Evolutionary conservation across 2,797 vertebrate species (phyloP), one percentile per base, ranked within the genome.

Genomic region (Lacerta bilineata): DNA sequence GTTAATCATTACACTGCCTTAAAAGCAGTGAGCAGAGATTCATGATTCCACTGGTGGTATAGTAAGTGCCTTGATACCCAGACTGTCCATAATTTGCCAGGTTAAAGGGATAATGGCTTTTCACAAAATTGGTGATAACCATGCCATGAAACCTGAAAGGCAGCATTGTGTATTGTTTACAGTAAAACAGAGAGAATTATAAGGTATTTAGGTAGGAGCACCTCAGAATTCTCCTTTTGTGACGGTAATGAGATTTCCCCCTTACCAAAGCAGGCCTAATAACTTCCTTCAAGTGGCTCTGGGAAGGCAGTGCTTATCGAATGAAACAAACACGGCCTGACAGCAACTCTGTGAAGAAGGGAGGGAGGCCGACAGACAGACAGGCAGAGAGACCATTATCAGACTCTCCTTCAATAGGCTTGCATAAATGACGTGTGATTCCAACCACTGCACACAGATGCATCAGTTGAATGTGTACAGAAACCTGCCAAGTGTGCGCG

Each of bases 221-320:
- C 93, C 92, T 92, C 94, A 92, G 93, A 92, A 94, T 88, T 93
- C 92, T 95, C 92, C 93, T 93, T 93, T 95, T 93, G 91, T 95
- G 93, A 93, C 74, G 89, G 94, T 95, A 95, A 95, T 95, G 94
- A 96, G 95, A 94, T 93, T 96, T 94, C 87, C 90, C 90, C 91
- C 64, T 1, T 92, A 89, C 94, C 92, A 91, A 94, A 94, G 91
- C 84, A 1, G 89, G 55, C 29, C 87, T 94, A 95, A 95, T 96
- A 94, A 94, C 91, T 95, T 93, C 83, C 78, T 87, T 93, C 43
- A 8, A 80, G 75, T 23, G 87, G 82, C 90, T 93, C 25, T 90
- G 43, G 89, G 75, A 27, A 94, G 91, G 89, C 78, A 2, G 3
- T 29, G 87, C 92, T 88, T 75, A 59, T 77, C 17, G 41, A 92